Evolutionary conservation across 1,140 invertebrate species (phyloP), one percentile per base, ranked within the genome.

Genomic region (Pygmarrhopalites habei): DNA sequence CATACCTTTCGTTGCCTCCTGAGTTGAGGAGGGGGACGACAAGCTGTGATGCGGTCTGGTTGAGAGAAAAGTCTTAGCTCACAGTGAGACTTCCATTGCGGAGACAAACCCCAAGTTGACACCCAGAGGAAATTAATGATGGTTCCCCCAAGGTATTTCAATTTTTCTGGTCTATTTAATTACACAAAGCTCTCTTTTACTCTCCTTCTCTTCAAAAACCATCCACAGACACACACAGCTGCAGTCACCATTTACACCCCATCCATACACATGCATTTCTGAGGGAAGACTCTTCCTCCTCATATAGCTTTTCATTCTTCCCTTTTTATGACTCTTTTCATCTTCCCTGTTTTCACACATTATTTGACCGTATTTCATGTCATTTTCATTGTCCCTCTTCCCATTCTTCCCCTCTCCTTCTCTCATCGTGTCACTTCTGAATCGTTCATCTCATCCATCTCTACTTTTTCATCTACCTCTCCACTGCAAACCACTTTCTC

Each of bases 121-220:
- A 65, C 64, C 46, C 53, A 21, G 30, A 57, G 59, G 59, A 65
- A 65, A 65, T 65, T 65, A 65, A 65, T 65, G 64, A 61, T 60
- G 44, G 47, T 46, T 49, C 26, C 64, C 32, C 64, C 32, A 47
- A 61, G 52, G 43, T 65, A 60, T 58, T 61, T 44, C 51, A 65
- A 61, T 61, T 65, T 65, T 65, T 65, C 59, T 60, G 47, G 64
- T 60, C 64, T 65, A 65, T 65, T 65, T 65, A 65, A 65, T 65
- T 65, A 65, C 64, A 65, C 44, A 51, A 57, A 23, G 44, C 44
- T 46, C 21, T 46, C 21, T 3, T n/a, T 46, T 19, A 10, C 21
- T 46, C 44, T 46, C 44, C n/a, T 46, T 46, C 44, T 21, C 44
- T 46, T 3, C 5, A 5, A 5, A 7, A 5, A 26, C 2, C n/a